Evolutionary conservation across 1,140 invertebrate species (phyloP).

Genomic region (Trachymyrmex cornetzi): DNA sequence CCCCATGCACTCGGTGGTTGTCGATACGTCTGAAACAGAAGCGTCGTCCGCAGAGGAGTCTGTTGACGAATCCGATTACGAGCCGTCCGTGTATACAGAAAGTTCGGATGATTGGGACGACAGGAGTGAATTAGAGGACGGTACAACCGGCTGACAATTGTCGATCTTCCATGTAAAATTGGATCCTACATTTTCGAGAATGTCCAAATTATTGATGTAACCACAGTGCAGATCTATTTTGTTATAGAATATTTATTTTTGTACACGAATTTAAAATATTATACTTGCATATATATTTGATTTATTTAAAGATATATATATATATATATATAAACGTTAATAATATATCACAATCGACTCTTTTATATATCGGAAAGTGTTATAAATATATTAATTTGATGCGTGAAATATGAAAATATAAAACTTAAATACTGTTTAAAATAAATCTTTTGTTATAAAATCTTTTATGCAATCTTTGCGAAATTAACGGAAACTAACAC

Average conservation of each 20-base stretch:
- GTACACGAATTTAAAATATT: constrained; percentile 31
- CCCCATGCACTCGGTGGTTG: constrained; percentile 40
- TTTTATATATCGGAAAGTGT: neutral
- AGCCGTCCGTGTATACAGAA: constrained; percentile 74
- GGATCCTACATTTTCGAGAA: constrained; percentile 1
- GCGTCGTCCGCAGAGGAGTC: constrained; percentile 76
- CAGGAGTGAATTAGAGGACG: constrained; percentile 47
- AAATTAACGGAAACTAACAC: no score
- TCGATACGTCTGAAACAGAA: constrained; percentile 57
- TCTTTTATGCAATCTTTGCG: neutral
- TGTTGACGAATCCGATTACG: constrained; percentile 82
- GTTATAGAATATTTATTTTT: constrained; percentile 63
- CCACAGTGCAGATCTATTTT: constrained; percentile 25
- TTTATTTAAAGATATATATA: constrained; percentile 39
- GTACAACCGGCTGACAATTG: constrained; percentile 21
- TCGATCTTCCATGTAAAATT: neutral
- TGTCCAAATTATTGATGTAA: constrained; percentile 38
- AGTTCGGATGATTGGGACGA: constrained; percentile 70
- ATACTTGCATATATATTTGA: constrained; percentile 9
- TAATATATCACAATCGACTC: constrained; percentile 26
- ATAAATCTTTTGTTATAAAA: neutral
- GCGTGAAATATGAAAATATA: neutral
- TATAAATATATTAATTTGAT: constrained; percentile 28
- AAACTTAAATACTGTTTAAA: neutral
- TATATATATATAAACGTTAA: constrained; percentile 62